These are phyloP conservation scores for Falco berigora DNA, from an alignment of 2,797 vertebrate species.

Conservation along the genomic window DNA sequence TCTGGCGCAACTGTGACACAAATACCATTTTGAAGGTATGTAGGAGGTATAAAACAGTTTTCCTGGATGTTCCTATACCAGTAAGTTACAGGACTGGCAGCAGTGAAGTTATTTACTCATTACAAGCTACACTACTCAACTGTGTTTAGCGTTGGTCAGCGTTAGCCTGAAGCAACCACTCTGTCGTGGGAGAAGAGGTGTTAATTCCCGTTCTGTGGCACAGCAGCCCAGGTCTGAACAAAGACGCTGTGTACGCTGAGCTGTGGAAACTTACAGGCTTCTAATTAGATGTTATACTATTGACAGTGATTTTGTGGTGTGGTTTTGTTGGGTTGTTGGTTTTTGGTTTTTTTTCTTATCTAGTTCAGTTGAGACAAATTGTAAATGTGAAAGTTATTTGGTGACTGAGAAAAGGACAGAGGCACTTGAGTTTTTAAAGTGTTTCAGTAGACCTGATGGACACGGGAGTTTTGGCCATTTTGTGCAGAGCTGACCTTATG, in stretches of 20 bases:
- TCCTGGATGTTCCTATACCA: slow-evolving; percentile 24
- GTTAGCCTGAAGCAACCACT: not conserved
- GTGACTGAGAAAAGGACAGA: not conserved
- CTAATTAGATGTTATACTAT: not conserved
- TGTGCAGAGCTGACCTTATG: not conserved
- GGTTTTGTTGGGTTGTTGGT: too few relatives aligned
- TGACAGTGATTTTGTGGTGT: not conserved
- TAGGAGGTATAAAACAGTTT: slow-evolving; percentile 52
- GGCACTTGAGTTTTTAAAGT: not conserved
- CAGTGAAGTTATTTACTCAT: not conserved
- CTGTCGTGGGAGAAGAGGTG: not conserved
- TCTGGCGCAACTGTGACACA: slow-evolving; percentile 43
- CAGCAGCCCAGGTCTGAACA: not conserved
- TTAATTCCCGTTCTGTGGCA: not conserved
- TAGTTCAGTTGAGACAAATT: not conserved
- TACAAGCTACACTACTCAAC: not conserved
- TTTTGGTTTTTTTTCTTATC: not conserved
- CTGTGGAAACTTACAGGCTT: not conserved
- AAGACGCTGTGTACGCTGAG: not conserved
- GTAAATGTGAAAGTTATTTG: not conserved
- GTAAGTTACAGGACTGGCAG: slow-evolving; percentile 29
- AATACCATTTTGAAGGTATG: not conserved
- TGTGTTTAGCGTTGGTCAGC: not conserved
- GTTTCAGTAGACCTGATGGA: not conserved
- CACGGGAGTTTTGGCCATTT: not conserved